Evolutionary conservation across 1,140 invertebrate genomes (phyloP), one percentile per base, ranked within the genome.

Genomic region (Schmidtea mediterranea): DNA sequence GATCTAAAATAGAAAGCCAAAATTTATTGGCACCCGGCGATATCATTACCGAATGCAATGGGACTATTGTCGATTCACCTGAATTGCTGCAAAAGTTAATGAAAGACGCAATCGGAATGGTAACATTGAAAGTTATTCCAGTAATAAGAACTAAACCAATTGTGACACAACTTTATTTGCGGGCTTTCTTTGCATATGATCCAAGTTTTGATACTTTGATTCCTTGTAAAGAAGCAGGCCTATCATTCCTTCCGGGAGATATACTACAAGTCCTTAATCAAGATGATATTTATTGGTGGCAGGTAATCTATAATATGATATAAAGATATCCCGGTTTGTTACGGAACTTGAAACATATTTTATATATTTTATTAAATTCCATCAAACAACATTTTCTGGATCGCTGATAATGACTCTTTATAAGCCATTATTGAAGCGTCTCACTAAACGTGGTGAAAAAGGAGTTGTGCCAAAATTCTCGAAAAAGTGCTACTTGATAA

Each of bases 231-330:
- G 83, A 92, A 68, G 86, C 86, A 0, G 86, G 86, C 0, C 65
- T 94, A 19, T 76, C 81, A 59, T 94, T 94, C 61, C 70, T 72
- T 41, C 81, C 78, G 54, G 83, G 86, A 41, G 86, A 92, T 59
- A 76, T 95, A 50, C 68, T 94, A n/a, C 84, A 94, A 58, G 86
- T 95, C 56, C 81, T 94, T n/a, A 82, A 78, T 52, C 82, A 84
- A 61, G 81, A 84, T 63, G 84, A 90, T 63, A 74, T 77, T n/a
- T 80, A 83, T 61, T 89, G 82, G 82, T 80, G 84, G 84, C 84
- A 90, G 70, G 83, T 83, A 2, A 71, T 32, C n/a, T n/a, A n/a
- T n/a, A n/a, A n/a, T n/a, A n/a, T n/a, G n/a, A n/a, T n/a, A n/a
- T n/a, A n/a, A n/a, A n/a, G n/a, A n/a, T n/a, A n/a, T n/a, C n/a